These are phyloP conservation scores for Brienomyrus longianalis DNA, from an alignment of 2,113 vertebrate species.

Conservation along the genomic window DNA sequence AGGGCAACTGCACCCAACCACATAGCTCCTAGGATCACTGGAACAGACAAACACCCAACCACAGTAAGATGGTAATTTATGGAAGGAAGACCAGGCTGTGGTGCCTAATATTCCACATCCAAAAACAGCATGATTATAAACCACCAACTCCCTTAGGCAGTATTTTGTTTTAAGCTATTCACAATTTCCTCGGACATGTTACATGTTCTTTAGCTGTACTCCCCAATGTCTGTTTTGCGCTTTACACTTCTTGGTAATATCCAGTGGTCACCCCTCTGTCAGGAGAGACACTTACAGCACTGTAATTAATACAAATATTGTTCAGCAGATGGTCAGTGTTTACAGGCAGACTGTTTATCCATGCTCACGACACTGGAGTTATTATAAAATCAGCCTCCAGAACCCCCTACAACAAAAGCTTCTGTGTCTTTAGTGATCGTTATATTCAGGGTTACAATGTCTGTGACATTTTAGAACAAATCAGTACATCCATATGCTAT, in stretches of 20 bases:
- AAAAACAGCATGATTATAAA: not conserved
- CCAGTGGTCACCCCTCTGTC: not conserved
- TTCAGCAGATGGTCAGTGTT: conserved; percentile 14
- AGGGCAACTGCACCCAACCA: not conserved
- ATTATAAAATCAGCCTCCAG: not conserved
- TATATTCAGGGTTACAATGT: not conserved
- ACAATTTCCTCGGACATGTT: not conserved
- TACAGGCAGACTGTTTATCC: not conserved
- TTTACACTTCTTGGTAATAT: not conserved
- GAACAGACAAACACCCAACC: not conserved
- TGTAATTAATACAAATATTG: conserved; percentile 16
- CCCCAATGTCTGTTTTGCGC: not conserved
- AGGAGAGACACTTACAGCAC: not conserved
- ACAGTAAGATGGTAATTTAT: not conserved
- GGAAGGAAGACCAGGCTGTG: not conserved
- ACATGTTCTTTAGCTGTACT: not conserved
- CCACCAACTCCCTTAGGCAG: not conserved
- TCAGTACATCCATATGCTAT: not conserved
- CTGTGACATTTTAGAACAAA: not conserved
- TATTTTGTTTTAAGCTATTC: not conserved
- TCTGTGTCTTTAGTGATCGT: not conserved
- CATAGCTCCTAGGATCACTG: not conserved
- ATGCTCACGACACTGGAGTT: not conserved
- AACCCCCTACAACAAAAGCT: not conserved
- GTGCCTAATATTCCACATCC: not conserved